phyloP scores from a whole-genome alignment of 2,113 vertebrate species.

The Polypterus senegalus region DNA sequence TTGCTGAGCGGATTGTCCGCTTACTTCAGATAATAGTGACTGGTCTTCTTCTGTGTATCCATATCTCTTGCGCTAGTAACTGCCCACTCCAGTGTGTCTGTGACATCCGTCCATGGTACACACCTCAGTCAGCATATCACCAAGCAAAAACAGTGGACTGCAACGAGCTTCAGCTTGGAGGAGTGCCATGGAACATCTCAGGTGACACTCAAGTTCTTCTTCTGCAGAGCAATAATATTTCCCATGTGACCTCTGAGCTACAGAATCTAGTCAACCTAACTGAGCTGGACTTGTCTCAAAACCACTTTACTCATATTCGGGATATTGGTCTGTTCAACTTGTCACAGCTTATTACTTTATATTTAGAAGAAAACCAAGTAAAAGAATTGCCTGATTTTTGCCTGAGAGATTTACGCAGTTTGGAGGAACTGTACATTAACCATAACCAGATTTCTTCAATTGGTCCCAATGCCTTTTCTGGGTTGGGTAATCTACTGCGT shows the following conservation, averaged over 20 bases:
- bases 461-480: slow-evolving; percentile 50
- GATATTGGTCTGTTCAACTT: slow-evolving; percentile 48
- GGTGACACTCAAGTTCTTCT: slow-evolving; percentile 58
- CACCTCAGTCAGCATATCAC: slow-evolving; percentile 60
- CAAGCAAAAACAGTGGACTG: slow-evolving; percentile 63
- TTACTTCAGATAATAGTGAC: slow-evolving; percentile 16
- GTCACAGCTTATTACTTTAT: slow-evolving; percentile 53
- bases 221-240: slow-evolving; percentile 68
- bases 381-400: slow-evolving; percentile 51
- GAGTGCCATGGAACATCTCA: slow-evolving; percentile 43
- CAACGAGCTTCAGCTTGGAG: slow-evolving; percentile 55
- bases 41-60: slow-evolving; percentile 16
- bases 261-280: slow-evolving; percentile 55
- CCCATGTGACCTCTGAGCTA: slow-evolving; percentile 43
- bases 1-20: not conserved
- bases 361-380: slow-evolving; percentile 64
- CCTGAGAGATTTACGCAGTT: slow-evolving; percentile 48
- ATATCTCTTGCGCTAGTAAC: slow-evolving; percentile 11
- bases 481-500: slow-evolving; percentile 47
- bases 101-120: slow-evolving; percentile 68
- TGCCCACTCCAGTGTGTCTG: slow-evolving; percentile 65
- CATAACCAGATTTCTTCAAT: slow-evolving; percentile 62
- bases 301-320: slow-evolving; percentile 53
- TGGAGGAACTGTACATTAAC: slow-evolving; percentile 68
- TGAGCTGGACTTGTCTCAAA: slow-evolving; percentile 65